A percentile compares a stretch with the other conserved stretches of the same genome.
phyloP scores from a whole-genome alignment of 2,113 vertebrate species.

The Ochotona curzoniae region DNA sequence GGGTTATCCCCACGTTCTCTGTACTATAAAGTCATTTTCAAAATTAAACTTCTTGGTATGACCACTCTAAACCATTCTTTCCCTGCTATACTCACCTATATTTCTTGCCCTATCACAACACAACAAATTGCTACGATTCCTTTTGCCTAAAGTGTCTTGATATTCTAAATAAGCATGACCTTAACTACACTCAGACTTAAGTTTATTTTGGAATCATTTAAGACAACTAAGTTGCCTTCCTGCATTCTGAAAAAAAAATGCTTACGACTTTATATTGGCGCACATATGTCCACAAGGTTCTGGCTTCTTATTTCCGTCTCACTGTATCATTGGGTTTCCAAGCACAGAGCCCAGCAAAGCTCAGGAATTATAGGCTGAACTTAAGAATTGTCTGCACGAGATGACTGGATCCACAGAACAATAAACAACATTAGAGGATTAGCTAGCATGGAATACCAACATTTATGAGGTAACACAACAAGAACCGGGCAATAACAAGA shows the following conservation, averaged over 20 bases:
- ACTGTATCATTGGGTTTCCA: neutral
- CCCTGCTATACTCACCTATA: neutral
- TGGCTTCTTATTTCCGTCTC: neutral
- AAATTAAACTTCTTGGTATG: neutral
- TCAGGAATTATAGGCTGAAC: neutral
- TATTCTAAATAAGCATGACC: neutral
- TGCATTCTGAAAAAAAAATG: neutral
- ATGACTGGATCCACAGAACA: neutral
- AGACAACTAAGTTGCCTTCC: neutral
- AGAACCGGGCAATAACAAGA: neutral
- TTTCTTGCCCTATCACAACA: neutral
- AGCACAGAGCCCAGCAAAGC: neutral
- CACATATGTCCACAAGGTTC: neutral
- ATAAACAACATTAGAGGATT: neutral
- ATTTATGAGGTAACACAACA: neutral
- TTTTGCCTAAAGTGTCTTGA: constrained; percentile 1
- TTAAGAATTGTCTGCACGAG: neutral
- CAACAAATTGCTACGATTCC: neutral
- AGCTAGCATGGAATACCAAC: neutral
- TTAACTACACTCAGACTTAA: neutral
- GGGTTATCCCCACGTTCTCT: neutral
- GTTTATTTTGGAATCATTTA: neutral
- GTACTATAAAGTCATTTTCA: neutral
- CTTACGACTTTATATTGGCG: neutral
- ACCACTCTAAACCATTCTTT: neutral